Conservation (phyloP, 1,140 invertebrate species). For the Lordiphosa stackelbergi region DNA sequence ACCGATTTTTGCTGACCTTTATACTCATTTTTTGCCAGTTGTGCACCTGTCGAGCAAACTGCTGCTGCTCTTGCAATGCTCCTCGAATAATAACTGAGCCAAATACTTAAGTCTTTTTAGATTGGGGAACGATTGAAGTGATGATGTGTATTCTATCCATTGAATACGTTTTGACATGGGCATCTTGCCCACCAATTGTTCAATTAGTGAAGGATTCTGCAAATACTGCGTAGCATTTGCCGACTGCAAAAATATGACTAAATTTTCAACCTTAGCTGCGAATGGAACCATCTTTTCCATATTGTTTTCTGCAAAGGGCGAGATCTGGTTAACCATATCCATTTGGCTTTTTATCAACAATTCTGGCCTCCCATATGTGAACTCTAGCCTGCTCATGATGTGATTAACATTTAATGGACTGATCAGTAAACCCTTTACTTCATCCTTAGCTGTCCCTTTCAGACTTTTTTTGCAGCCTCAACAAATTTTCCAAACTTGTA, state of each 20-base stretch:
- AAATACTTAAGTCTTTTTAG: constrained; percentile 6
- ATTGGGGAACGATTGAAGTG: constrained; percentile 1
- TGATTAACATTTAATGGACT: background rate
- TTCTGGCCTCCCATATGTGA: background rate
- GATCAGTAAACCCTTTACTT: background rate
- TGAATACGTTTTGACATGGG: constrained; percentile 9
- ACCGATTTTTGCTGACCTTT: background rate
- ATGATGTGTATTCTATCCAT: constrained; percentile 5
- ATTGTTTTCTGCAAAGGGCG: background rate
- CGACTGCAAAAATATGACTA: constrained; percentile 2
- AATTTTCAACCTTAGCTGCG: background rate
- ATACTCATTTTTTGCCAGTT: too few relatives aligned
- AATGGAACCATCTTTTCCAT: constrained; percentile 1
- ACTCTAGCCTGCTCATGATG: background rate
- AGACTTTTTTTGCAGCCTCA: constrained; percentile 6
- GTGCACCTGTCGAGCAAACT: too few relatives aligned
- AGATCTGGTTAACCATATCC: background rate
- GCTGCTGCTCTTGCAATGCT: background rate
- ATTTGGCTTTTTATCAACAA: background rate
- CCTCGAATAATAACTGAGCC: background rate
- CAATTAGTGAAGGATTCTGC: constrained; percentile 2
- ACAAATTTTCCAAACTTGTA: constrained; percentile 7
- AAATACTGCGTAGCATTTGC: constrained; percentile 3
- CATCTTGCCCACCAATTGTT: constrained; percentile 6
- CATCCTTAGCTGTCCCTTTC: background rate